Conservation (phyloP, 2,888 invertebrate species). For the Plutella xylostella region DNA sequence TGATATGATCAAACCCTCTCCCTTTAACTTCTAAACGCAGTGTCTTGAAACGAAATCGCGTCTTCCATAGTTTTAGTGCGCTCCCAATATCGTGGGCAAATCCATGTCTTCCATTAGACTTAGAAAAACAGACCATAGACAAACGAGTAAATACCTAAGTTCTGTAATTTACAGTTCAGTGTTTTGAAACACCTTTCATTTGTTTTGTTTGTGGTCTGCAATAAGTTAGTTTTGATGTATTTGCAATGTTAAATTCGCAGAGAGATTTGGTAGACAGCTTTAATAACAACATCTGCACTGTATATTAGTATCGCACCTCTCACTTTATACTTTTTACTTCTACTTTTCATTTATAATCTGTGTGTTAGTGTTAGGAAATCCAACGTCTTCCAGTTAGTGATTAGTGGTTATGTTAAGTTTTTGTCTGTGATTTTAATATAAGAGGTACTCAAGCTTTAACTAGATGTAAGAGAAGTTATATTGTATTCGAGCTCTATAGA, state of each 20-base stretch:
- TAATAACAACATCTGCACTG: constrained; percentile 56
- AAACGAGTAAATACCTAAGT: neutral
- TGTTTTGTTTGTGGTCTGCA: constrained; percentile 17
- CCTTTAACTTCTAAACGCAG: constrained; percentile 28
- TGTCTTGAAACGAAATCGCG: constrained; percentile 62
- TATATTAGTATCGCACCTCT: constrained; percentile 54
- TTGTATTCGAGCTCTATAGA: neutral
- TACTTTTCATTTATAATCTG: constrained; percentile 11
- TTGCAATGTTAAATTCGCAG: constrained; percentile 44
- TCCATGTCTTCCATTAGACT: constrained; percentile 63
- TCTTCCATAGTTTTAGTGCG: constrained; percentile 64
- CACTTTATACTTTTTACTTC: constrained; percentile 21
- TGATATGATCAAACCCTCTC: constrained; percentile 17
- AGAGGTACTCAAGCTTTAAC: constrained; percentile 17
- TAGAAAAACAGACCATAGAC: constrained; percentile 38
- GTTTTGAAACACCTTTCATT: neutral
- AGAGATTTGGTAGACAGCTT: constrained; percentile 69
- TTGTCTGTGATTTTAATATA: constrained; percentile 46
- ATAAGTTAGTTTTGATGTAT: constrained; percentile 42
- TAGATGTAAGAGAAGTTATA: constrained; percentile 17
- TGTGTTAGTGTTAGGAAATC: constrained; percentile 21
- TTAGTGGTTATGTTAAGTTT: constrained; percentile 39
- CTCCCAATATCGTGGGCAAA: constrained; percentile 28
- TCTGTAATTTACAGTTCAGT: neutral
- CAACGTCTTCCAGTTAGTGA: constrained; percentile 63